Evolutionary conservation across 1,140 invertebrate genomes (phyloP).

Genomic region (Metaphire vulgaris): DNA sequence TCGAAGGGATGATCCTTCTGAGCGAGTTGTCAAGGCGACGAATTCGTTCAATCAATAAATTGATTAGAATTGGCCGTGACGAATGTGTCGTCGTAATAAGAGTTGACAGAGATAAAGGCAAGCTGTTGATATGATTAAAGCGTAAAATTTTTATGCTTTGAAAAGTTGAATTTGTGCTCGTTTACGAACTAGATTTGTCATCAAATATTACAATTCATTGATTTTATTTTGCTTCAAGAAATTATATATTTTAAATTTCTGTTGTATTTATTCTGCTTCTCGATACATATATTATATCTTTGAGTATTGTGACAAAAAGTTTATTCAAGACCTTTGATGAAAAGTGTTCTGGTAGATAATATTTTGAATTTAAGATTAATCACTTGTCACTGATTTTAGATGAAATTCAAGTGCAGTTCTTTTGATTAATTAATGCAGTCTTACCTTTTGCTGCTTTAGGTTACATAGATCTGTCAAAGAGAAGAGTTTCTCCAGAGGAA

Average conservation of each 20-base stretch:
- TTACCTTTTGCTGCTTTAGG: no score
- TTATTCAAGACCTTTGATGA: no score
- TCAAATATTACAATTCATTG: constrained; percentile 5
- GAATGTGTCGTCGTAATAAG: constrained; percentile 99
- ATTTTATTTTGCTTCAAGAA: constrained; percentile 12
- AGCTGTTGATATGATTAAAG: constrained; percentile 19
- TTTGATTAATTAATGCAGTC: no score
- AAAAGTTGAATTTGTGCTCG: constrained; percentile 5
- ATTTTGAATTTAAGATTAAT: no score
- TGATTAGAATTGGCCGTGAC: constrained; percentile 95
- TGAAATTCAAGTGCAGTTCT: no score
- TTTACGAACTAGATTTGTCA: constrained; percentile 2
- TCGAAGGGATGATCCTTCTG: constrained; percentile 74
- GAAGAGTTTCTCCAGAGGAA: constrained; percentile 95
- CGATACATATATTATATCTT: constrained; percentile 94
- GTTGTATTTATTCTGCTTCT: constrained; percentile 53
- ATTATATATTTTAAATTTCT: constrained; percentile 16
- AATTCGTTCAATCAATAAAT: constrained; percentile 98
- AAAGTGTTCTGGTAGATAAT: no score
- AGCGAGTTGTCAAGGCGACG: constrained; percentile 95
- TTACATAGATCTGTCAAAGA: constrained; percentile 98
- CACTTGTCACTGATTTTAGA: no score
- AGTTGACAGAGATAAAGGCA: constrained; percentile 98
- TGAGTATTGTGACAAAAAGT: no score
- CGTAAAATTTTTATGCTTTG: constrained; percentile 14